Conservation (phyloP, 2,888 invertebrate genomes). For the Orchesellides sinensis region DNA sequence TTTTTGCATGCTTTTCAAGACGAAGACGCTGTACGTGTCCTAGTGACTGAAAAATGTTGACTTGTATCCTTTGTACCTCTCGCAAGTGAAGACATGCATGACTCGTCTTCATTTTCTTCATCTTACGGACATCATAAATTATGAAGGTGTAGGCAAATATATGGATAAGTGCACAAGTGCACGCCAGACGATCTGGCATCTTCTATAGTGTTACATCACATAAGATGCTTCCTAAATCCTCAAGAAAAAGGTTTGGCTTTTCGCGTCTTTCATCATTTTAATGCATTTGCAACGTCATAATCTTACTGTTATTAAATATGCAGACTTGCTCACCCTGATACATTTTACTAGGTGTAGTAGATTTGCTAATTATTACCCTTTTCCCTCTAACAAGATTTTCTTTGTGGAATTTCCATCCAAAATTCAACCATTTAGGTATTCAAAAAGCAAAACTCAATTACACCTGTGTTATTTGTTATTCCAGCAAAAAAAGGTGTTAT, state of each 20-base stretch:
- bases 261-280: neutral
- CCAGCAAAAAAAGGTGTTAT: neutral
- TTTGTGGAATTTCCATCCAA: neutral
- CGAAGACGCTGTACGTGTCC: neutral
- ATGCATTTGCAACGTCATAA: no score
- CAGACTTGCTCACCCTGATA: slow-evolving; percentile 29
- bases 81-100: neutral
- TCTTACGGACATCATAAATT: neutral
- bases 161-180: neutral
- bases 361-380: slow-evolving; percentile 14
- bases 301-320: no score
- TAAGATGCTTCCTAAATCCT: slow-evolving; percentile 37
- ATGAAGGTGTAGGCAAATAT: neutral
- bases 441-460: no score
- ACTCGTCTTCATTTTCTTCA: slow-evolving; percentile 6
- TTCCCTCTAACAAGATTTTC: neutral
- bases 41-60: neutral
- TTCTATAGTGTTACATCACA: slow-evolving; percentile 39
- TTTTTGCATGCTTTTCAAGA: neutral
- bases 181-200: slow-evolving; percentile 58
- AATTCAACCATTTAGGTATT: no score
- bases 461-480: no score
- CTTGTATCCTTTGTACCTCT: neutral
- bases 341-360: slow-evolving; percentile 6
- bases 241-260: neutral